These are phyloP conservation scores for Vireo griseus DNA, from an alignment of 2,797 vertebrate genomes.

Conservation along the genomic window DNA sequence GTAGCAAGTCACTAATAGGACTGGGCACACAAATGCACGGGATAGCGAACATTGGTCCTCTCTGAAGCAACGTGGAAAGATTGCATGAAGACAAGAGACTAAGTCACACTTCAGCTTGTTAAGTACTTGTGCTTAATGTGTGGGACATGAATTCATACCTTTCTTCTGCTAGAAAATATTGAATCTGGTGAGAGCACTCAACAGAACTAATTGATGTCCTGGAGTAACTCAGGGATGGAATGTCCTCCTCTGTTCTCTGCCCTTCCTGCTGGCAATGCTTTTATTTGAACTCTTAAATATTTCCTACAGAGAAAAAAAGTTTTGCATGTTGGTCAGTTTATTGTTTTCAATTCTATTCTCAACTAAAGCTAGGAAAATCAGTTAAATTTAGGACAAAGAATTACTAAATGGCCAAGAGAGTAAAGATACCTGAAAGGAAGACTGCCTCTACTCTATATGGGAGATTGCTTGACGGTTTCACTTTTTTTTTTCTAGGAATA, in stretches of 20 bases:
- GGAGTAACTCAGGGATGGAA: background rate
- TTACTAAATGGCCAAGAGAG: background rate
- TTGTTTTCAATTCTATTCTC: background rate
- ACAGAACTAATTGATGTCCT: background rate
- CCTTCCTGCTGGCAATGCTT: background rate
- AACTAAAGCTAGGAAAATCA: background rate
- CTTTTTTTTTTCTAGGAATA: background rate
- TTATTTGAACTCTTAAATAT: background rate
- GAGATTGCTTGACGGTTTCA: accelerated
- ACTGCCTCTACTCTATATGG: background rate
- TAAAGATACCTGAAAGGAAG: background rate
- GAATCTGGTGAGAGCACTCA: background rate
- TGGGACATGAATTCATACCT: background rate
- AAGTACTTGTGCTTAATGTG: background rate
- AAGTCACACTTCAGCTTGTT: background rate
- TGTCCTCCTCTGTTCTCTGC: background rate
- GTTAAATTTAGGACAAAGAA: background rate
- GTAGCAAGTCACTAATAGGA: background rate
- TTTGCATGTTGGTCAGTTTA: background rate
- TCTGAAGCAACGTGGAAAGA: accelerated
- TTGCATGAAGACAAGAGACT: background rate
- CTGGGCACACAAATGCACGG: background rate
- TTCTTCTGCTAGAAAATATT: background rate
- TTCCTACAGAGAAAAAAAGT: background rate
- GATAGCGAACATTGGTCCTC: background rate